Conservation (phyloP, 2,113 vertebrate genomes). For the Lucifuga dentata region DNA sequence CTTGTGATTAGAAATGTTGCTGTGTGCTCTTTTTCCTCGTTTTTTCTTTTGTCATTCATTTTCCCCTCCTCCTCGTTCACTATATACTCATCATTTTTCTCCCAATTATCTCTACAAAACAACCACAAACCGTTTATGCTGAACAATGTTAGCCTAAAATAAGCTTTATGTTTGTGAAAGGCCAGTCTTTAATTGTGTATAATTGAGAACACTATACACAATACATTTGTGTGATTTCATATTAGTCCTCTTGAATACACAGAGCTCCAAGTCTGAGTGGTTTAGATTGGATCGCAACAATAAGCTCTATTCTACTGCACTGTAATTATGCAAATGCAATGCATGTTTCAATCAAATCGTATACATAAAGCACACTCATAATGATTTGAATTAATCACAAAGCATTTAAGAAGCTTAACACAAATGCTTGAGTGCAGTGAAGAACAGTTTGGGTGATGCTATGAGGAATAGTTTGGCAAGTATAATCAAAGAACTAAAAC, state of each 20-base stretch:
- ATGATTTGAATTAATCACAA: constrained; percentile 77
- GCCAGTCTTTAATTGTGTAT: constrained; percentile 73
- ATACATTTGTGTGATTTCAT: constrained; percentile 77
- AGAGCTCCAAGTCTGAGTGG: constrained; percentile 75
- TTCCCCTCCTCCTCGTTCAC: constrained; percentile 40
- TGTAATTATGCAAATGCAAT: constrained; percentile 78
- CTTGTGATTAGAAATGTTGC: constrained; percentile 32
- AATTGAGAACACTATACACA: constrained; percentile 77
- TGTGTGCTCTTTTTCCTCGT: constrained; percentile 20
- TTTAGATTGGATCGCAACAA: constrained; percentile 77
- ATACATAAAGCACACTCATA: constrained; percentile 71
- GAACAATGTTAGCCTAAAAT: constrained; percentile 73
- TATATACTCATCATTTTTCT: constrained; percentile 48
- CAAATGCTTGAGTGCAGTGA: constrained; percentile 68
- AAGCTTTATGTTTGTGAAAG: constrained; percentile 71
- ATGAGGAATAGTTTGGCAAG: constrained; percentile 45
- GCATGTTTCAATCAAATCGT: constrained; percentile 76
- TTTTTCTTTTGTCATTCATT: constrained; percentile 28
- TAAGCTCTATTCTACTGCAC: constrained; percentile 65
- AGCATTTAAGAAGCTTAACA: constrained; percentile 72
- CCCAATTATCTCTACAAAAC: constrained; percentile 65
- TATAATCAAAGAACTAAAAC: constrained; percentile 58
- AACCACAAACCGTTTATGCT: constrained; percentile 64
- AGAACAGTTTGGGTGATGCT: constrained; percentile 57
- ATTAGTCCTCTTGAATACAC: constrained; percentile 72